Evolutionary conservation across 1,140 invertebrate genomes (phyloP), one percentile per base, ranked within the genome.

Genomic region (Holcopasites calliopsidis): DNA sequence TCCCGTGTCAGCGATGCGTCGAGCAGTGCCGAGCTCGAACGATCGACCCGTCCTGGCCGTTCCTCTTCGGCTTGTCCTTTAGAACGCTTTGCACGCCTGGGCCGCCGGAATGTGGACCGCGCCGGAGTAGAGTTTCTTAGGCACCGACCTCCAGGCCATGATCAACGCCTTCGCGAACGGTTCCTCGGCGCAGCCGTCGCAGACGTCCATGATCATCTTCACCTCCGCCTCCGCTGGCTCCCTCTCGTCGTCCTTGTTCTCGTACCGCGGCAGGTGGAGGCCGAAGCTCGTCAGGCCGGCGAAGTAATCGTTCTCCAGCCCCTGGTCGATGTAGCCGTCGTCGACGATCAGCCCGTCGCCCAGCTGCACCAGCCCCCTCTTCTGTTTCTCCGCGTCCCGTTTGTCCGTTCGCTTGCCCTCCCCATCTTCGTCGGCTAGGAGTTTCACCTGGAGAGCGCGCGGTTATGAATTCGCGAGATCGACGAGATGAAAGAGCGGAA

Each of bases 201-300:
- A 97, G 2, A 96, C 90, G 79, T 94, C 92, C 94, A 96, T 96
- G 2, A 96, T 95, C 1, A 94, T 94, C 75, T 92, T 94, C 0
- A 96, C 96, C 88, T 97, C 96, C 26, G 94, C 95, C 87, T 97
- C 96, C 0, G 96, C 96, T 0, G 96, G 95, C 79, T 96, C 96
- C n/a, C 95, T 92, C 80, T 96, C 95, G 38, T 95, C 93, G 49
- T 93, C 91, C 86, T 90, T 91, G 84, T 79, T 89, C 81, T 23
- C 87, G 65, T 93, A 90, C 10, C 93, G 91, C 6, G 92, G 92
- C 23, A 92, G 76, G 58, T 94, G 93, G 6, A 93, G 91, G 0
- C 94, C 94, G n/a, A 95, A 95, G 60, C 93, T 94, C 5, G 94
- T 93, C 18, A 96, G 88, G 8, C 95, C 95, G n/a, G 89, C 89